A percentile compares a stretch with the other conserved stretches of the same genome.
These are phyloP conservation scores for Herminia tarsipennalis DNA, from an alignment of 2,888 invertebrate species.

Conservation along the genomic window DNA sequence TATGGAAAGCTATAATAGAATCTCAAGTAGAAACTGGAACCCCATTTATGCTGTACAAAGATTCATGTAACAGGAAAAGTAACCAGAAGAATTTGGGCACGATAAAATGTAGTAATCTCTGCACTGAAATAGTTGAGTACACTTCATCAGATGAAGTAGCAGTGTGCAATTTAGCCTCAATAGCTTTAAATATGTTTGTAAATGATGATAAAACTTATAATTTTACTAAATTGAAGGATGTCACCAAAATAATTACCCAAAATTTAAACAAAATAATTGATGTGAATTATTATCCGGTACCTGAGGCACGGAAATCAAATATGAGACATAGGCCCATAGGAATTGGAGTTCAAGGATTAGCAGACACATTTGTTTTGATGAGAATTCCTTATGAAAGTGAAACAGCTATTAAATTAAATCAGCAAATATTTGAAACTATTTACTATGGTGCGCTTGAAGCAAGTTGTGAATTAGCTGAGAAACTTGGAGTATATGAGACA, in stretches of 20 bases:
- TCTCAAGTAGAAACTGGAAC: slow-evolving; percentile 99
- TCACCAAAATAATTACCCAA: slow-evolving; percentile 94
- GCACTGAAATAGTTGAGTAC: slow-evolving; percentile 99
- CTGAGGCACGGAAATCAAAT: slow-evolving; percentile 95
- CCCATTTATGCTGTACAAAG: slow-evolving; percentile 98
- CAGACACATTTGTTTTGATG: slow-evolving; percentile 98
- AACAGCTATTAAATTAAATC: slow-evolving; percentile 94
- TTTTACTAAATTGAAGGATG: slow-evolving; percentile 93
- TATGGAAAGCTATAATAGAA: slow-evolving; percentile 98
- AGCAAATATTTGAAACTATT: slow-evolving; percentile 98
- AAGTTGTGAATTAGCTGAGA: slow-evolving; percentile 96
- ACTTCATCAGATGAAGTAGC: slow-evolving; percentile 97
- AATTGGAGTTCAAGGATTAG: slow-evolving; percentile 98
- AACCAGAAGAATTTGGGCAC: slow-evolving; percentile 99
- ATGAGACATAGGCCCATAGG: slow-evolving; percentile 94
- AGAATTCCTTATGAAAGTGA: slow-evolving; percentile 96
- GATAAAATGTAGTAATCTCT: slow-evolving; percentile 98
- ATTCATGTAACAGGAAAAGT: slow-evolving; percentile 98
- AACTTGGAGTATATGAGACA: slow-evolving; percentile 94
- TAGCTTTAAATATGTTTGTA: slow-evolving; percentile 98
- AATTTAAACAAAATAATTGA: slow-evolving; percentile 99
- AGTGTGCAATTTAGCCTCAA: slow-evolving; percentile 98
- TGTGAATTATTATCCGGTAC: slow-evolving; percentile 97
- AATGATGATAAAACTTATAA: slow-evolving; percentile 92
- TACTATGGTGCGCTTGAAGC: slow-evolving; percentile 99